Base-by-base conservation (phyloP, 2,888 invertebrate genomes). In the Andrena dorsata region DNA sequence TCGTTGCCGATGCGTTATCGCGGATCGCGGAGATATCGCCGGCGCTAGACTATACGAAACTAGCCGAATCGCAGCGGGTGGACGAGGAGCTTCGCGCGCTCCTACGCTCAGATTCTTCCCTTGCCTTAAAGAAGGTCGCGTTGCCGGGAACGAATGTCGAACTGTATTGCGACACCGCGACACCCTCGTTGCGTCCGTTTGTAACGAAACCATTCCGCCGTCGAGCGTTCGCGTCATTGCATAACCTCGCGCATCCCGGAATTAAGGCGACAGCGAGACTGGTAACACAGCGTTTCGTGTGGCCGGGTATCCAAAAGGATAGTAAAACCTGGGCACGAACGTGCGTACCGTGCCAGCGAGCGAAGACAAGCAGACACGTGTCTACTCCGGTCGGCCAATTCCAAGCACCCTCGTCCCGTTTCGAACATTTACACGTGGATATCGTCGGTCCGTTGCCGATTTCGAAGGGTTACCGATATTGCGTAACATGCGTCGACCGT, bases 271-370 rank as follows among this genome's bases (percentile, higher is more conserved):
- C 86, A 6, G 49, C 49, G 2, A 82, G 73, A n/a, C 32, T 88
- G 1, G 75, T 92, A 2, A 7, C 77, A 10, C 41, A 83, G 51
- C 80, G 84, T 35, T 90, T 80, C 61, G 77, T 89, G 2, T 91
- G 91, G 89, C 89, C 90, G 0, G 68, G 28, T 1, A 88, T 90
- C 58, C 81, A 80, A 7, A 82, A 84, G 2, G 89, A 92, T 23
- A 81, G 90, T 20, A 77, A 68, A 20, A 23, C 60, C 5, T 92
- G 91, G 91, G 81, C 89, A 4, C 79, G 82, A 41, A 66, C 85
- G 1, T 93, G 92, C 69, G 20, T 87, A 0, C 60, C 77, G 0
- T 93, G 91, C 68, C 93, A 93, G 72, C 74, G 79, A n/a, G 60
- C 87, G 2, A 94, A 93, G 73, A 76, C 91, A 0, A 49, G 75